Base-by-base conservation (phyloP, 2,888 invertebrate genomes). In the Cephus pulcher region DNA sequence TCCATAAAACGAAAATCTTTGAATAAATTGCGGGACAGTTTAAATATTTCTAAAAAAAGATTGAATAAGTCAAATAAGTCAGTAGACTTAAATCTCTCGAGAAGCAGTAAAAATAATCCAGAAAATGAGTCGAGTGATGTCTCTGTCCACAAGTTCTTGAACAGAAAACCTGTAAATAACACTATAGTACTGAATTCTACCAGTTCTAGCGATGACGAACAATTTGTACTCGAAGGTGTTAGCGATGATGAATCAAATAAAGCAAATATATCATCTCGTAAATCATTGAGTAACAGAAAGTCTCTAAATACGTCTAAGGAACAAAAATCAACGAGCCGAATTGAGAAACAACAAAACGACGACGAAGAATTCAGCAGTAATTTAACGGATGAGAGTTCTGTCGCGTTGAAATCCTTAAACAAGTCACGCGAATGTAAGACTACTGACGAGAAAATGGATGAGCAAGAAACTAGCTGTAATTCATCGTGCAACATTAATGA, bases 251-350 rank as follows among this genome's bases (percentile, higher is more conserved):
- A 56, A 56, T 56, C 56, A 56, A 9, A 56, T 56, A 9, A 56
- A 56, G 56, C 23, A 56, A 56, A 56, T 56, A 56, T 15, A 6
- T 56, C 56, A 56, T 56, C 23, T 56, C 56, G 56, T 56, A 56
- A 56, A 23, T 56, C 56, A 56, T 23, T 56, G 56, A 23, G 56
- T n/a, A 40, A 33, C 12, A 56, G 40, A 40, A 76, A 34, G 35
- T 76, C 76, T n/a, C n/a, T 30, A 30, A 30, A 23, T n/a, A 40
- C 12, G 23, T 70, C 76, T 34, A 71, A 76, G n/a, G 15, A 40
- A 23, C 56, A 23, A 56, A 56, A 56, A 23, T 56, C 56, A 56
- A 56, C 2, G 23, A 56, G 9, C 56, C 56, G 9, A 23, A 56
- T 56, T 56, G 56, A 56, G 23, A 23, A 56, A 56, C 56, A 56